Base-by-base conservation (phyloP, 1,140 invertebrate genomes). In the Ceratosolen solmsi region DNA sequence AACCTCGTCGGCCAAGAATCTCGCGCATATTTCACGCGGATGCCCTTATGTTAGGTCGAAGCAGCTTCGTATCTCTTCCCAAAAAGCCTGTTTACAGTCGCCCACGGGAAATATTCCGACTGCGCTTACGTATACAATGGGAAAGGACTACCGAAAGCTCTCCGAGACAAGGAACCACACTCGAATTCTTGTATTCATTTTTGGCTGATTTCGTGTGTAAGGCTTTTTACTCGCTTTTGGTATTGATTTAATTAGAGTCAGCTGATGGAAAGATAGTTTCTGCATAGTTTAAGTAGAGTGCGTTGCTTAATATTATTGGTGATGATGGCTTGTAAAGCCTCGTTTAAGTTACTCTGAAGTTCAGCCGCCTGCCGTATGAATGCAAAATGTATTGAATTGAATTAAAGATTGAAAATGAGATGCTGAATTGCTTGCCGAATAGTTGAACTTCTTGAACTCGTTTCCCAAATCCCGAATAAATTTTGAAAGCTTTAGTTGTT, bases 101-200 rank as follows among this genome's bases (percentile, higher is more conserved):
- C 2, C 3, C 3, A 17, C 7, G 13, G 30, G 17, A 25, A 63
- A 63, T 63, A 63, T 63, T 63, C 27, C 7, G n/a, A n/a, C 4
- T 8, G 60, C 3, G 27, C n/a, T 7, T 63, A 63, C 17, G n/a
- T 17, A 63, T 25, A 63, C 27, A 63, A 36, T 63, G 2, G 5
- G 13, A 0, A 8, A 3, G 30, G 58, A 7, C n/a, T 60, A 2
- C 13, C 20, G 7, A 68, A 33, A 65, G 30, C 30, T 15, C 0
- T 22, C 3, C 17, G 11, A 17, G 51, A 20, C 51, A 54, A 54
- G 41, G 51, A 54, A 11, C 33, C 63, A 38, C 0, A 22, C 41
- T 71, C 30, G 36, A 15, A 70, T 70, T 70, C 70, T 49, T 71
- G 70, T 71, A 71, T 71, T 71, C 46, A 71, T 71, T 71, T 49